These are phyloP conservation scores for Tolmerus cingulatus DNA, from an alignment of 2,888 invertebrate genomes.

Conservation along the genomic window DNA sequence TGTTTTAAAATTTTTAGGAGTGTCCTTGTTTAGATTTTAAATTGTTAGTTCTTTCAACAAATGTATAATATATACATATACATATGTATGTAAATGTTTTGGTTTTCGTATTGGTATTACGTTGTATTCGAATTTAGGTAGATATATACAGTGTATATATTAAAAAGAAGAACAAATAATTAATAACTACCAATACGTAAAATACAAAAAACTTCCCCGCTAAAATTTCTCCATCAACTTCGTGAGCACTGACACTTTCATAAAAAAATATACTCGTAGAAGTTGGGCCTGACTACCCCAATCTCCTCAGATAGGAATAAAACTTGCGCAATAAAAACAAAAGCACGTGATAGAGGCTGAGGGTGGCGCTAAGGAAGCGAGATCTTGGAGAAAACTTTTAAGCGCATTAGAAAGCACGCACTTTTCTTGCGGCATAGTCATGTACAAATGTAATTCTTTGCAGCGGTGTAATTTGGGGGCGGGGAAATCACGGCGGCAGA, in stretches of 20 bases:
- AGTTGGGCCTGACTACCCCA: conserved; percentile 2
- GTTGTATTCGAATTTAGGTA: no score
- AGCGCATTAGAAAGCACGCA: conserved; percentile 34
- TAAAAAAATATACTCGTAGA: not conserved
- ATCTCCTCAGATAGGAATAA: conserved; percentile 18
- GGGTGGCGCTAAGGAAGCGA: conserved; percentile 19
- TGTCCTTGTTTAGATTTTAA: no score
- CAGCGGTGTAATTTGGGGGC: conserved; percentile 5
- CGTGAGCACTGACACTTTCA: not conserved
- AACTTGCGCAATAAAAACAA: conserved; percentile 42
- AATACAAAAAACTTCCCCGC: not conserved
- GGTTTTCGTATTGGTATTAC: no score
- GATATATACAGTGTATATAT: no score
- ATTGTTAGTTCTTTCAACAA: no score
- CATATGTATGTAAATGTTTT: no score
- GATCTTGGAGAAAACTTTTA: conserved; percentile 23
- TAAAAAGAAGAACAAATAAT: not conserved
- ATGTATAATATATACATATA: no score
- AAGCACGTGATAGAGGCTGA: conserved; percentile 35
- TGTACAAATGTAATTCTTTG: conserved; percentile 1
- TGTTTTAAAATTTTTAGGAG: no score
- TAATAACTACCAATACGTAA: not conserved
- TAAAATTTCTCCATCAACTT: not conserved
- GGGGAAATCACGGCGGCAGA: not conserved
- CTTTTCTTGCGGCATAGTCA: conserved; percentile 9